These are phyloP conservation scores for Erinaceus europaeus DNA, from an alignment of 2,113 vertebrate species.

Conservation along the genomic window DNA sequence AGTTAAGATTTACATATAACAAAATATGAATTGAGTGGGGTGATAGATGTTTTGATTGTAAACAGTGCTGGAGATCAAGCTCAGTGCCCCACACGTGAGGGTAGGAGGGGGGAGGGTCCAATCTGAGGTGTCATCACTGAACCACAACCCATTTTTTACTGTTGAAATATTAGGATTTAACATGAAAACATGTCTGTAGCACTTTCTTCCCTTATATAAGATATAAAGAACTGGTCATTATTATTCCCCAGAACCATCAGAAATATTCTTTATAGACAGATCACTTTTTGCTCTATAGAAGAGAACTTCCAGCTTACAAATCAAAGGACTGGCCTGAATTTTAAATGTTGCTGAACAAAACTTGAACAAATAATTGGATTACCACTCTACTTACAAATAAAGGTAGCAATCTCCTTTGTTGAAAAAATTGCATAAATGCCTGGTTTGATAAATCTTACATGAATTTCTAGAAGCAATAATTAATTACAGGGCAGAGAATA, in stretches of 20 bases:
- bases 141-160: no score
- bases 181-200: not conserved
- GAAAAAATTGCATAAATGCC: constrained; percentile 1
- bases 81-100: no score
- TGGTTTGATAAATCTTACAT: constrained; percentile 43
- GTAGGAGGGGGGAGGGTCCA: no score
- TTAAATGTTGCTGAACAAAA: constrained; percentile 34
- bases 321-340: constrained; percentile 37
- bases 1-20: not conserved
- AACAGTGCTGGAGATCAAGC: no score
- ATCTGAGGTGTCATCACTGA: no score
- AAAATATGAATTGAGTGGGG: not conserved
- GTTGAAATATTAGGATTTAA: not conserved
- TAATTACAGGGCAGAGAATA: constrained; percentile 11
- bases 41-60: not conserved
- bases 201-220: not conserved
- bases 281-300: not conserved
- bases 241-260: not conserved
- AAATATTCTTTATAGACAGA: not conserved
- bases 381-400: not conserved
- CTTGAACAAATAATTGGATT: not conserved
- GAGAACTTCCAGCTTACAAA: not conserved
- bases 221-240: not conserved
- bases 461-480: constrained; percentile 40
- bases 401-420: constrained; percentile 8